These are phyloP conservation scores for Hyposoter dolosus DNA, from an alignment of 2,888 invertebrate genomes.

Conservation along the genomic window DNA sequence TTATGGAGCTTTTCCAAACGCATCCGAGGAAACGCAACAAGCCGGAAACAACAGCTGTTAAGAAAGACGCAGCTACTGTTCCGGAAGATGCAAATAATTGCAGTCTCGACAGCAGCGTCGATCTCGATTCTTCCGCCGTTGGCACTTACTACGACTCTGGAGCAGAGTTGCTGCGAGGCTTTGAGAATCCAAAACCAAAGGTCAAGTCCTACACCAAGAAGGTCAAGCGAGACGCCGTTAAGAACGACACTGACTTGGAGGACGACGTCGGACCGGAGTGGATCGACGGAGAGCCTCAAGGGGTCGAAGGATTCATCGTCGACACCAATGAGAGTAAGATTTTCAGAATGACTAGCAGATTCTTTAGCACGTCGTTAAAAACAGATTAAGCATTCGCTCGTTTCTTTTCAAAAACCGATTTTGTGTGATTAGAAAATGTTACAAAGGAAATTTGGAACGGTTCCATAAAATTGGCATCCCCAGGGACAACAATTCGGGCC, in stretches of 20 bases:
- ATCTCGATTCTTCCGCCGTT: slow-evolving; percentile 56
- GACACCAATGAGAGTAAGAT: slow-evolving; percentile 81
- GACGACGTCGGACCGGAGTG: slow-evolving; percentile 81
- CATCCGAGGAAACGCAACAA: slow-evolving; percentile 85
- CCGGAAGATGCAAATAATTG: slow-evolving; percentile 69
- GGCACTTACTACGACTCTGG: slow-evolving; percentile 77
- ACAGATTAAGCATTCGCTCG: not conserved
- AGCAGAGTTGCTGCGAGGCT: slow-evolving; percentile 77
- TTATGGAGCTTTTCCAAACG: slow-evolving; percentile 89
- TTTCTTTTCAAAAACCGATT: not conserved
- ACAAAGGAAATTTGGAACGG: not conserved
- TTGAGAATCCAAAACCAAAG: slow-evolving; percentile 77
- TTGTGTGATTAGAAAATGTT: not conserved
- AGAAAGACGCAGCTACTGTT: slow-evolving; percentile 72
- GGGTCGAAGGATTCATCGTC: slow-evolving; percentile 81
- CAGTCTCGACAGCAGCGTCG: slow-evolving; percentile 62
- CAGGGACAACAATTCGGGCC: not conserved
- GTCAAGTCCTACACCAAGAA: slow-evolving; percentile 75
- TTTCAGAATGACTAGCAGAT: not conserved
- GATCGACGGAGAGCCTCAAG: slow-evolving; percentile 82
- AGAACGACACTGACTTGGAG: slow-evolving; percentile 76
- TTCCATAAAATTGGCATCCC: not conserved
- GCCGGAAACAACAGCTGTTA: slow-evolving; percentile 72
- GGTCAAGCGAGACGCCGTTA: slow-evolving; percentile 74
- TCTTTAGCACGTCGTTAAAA: not conserved